Conservation (phyloP, 2,888 invertebrate species). For the Allygus modestus region DNA sequence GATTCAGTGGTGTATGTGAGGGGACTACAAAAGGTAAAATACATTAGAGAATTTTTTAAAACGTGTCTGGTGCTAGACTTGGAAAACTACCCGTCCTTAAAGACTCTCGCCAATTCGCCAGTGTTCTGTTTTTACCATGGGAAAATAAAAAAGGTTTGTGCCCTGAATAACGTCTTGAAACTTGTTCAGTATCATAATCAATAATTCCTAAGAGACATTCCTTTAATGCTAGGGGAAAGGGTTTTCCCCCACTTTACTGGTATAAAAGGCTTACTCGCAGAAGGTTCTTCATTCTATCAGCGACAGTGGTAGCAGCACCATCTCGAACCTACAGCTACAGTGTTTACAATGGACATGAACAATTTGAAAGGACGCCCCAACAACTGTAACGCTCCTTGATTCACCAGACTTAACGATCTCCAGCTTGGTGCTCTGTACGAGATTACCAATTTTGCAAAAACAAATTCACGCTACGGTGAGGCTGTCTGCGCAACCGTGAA, state of each 20-base stretch:
- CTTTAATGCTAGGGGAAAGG: not conserved
- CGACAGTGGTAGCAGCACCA: not conserved
- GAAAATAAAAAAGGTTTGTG: not conserved
- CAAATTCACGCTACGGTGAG: not conserved
- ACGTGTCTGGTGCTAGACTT: not conserved
- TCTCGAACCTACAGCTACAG: no score
- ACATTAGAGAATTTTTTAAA: conserved; percentile 17
- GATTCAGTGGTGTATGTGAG: conserved; percentile 1
- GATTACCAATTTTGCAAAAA: not conserved
- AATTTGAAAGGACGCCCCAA: not conserved
- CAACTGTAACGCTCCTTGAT: not conserved
- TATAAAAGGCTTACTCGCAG: no score
- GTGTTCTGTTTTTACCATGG: not conserved
- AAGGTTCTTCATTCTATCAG: not conserved
- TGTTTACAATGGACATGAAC: not conserved
- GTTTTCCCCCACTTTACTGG: not conserved
- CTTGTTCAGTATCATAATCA: conserved; percentile 22
- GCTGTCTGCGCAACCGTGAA: not conserved
- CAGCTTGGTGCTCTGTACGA: not conserved
- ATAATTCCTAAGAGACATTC: no score
- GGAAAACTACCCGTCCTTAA: conserved; percentile 1
- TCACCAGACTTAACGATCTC: not conserved
- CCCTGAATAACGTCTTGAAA: conserved; percentile 24
- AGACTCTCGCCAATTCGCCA: not conserved
- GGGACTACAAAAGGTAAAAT: conserved; percentile 9